These are phyloP conservation scores for Phymorhynchus buccinoides DNA, from an alignment of 1,140 invertebrate genomes.

Conservation along the genomic window DNA sequence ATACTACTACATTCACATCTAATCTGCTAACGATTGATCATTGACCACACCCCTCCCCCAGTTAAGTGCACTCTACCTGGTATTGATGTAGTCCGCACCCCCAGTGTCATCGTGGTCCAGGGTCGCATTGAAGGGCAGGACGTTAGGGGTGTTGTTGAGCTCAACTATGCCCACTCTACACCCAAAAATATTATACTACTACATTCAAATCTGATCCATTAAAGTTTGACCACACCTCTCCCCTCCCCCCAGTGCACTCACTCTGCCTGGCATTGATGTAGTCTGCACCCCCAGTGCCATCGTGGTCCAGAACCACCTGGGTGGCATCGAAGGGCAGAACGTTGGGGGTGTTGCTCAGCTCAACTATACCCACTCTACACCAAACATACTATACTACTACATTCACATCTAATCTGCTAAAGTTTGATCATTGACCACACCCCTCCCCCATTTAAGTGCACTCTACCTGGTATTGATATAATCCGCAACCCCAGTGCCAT, in stretches of 20 bases:
- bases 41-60: no score
- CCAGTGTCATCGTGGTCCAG: not conserved
- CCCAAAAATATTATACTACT: no score
- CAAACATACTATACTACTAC: no score
- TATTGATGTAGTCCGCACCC: slow-evolving; percentile 9
- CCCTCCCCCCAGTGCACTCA: not conserved
- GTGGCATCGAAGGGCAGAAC: slow-evolving; percentile 23
- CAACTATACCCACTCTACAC: no score
- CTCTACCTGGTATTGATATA: slow-evolving; percentile 23
- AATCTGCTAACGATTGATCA: no score
- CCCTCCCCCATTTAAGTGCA: no score
- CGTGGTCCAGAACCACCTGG: not conserved
- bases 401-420: no score
- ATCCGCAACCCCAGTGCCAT: not conserved
- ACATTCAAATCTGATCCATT: no score
- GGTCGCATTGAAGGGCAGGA: slow-evolving; percentile 19
- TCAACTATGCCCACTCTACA: no score
- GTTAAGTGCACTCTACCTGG: slow-evolving; percentile 8
- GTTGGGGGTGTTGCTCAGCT: not conserved
- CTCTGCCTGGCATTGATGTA: slow-evolving; percentile 25
- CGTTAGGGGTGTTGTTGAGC: not conserved
- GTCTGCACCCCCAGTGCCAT: not conserved
- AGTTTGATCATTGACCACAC: no score
- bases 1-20: no score
- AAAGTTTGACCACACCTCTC: no score